Conservation (phyloP, 2,888 invertebrate species). For the Cryptus armator region DNA sequence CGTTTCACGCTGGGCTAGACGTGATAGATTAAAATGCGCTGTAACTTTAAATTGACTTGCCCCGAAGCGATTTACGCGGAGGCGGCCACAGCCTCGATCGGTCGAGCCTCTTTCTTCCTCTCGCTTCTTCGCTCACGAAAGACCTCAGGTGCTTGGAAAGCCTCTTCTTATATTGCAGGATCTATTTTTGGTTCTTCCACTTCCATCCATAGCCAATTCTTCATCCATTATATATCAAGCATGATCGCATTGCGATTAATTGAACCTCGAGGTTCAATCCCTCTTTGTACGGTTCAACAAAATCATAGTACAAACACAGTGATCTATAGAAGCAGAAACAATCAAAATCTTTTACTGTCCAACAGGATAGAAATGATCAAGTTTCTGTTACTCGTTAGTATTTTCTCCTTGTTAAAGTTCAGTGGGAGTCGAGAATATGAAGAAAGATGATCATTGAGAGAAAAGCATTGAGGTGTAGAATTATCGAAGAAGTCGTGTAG, state of each 20-base stretch:
- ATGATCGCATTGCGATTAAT: neutral
- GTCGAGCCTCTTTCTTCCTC: neutral
- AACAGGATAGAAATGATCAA: constrained; percentile 8
- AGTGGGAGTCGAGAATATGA: neutral
- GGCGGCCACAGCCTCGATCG: constrained; percentile 4
- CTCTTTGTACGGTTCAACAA: neutral
- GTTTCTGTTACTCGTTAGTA: constrained; percentile 1
- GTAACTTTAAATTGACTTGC: constrained; percentile 78
- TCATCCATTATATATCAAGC: neutral
- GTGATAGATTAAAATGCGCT: constrained; percentile 76
- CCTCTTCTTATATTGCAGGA: neutral
- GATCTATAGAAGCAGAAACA: neutral
- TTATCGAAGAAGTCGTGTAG: neutral
- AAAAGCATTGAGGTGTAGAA: neutral
- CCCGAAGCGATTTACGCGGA: constrained; percentile 59
- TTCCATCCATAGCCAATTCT: neutral
- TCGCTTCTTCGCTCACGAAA: neutral
- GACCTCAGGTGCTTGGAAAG: constrained; percentile 10
- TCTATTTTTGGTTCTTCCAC: neutral
- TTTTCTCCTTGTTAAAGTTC: constrained; percentile 27
- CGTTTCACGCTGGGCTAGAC: constrained; percentile 64
- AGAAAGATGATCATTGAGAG: constrained; percentile 10
- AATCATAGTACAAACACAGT: neutral
- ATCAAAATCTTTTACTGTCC: neutral
- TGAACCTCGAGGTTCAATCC: no score